These are phyloP conservation scores for Scomber colias DNA, from an alignment of 2,113 vertebrate genomes.

Conservation along the genomic window DNA sequence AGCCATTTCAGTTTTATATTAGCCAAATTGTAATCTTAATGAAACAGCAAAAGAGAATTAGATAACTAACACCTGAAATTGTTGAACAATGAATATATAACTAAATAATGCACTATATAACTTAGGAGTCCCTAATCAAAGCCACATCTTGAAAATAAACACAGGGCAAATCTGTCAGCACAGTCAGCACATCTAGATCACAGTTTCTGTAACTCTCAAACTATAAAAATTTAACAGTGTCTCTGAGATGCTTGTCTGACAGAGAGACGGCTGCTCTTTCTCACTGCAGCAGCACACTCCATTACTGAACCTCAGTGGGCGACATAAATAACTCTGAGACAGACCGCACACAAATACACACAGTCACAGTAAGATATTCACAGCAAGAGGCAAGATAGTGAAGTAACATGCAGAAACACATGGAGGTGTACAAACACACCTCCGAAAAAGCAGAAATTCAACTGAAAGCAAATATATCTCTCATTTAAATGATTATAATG, in stretches of 20 bases:
- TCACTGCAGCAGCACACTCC: slow-evolving; percentile 23
- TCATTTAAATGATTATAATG: not conserved
- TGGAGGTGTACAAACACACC: not conserved
- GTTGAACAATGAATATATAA: no score
- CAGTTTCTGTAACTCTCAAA: slow-evolving; percentile 7
- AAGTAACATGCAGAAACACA: slow-evolving; percentile 7
- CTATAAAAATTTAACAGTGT: slow-evolving; percentile 36
- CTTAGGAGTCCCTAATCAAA: not conserved
- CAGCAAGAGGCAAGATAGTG: not conserved
- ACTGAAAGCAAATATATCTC: not conserved
- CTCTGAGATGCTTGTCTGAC: slow-evolving; percentile 20
- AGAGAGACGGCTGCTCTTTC: slow-evolving; percentile 8
- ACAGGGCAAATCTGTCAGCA: not conserved
- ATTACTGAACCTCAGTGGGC: slow-evolving; percentile 36
- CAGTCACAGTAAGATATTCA: not conserved
- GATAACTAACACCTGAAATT: no score
- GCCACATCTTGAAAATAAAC: not conserved
- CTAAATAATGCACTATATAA: no score
- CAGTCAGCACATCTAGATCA: no score
- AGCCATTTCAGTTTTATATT: slow-evolving; percentile 21
- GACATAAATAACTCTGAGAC: slow-evolving; percentile 46
- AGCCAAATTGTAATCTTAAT: not conserved
- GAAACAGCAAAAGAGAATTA: no score
- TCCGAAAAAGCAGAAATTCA: not conserved
- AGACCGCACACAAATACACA: not conserved